A percentile compares a stretch with the other conserved stretches of the same genome.
Evolutionary conservation across 2,113 vertebrate genomes (phyloP).

Genomic region (Thunnus maccoyii): DNA sequence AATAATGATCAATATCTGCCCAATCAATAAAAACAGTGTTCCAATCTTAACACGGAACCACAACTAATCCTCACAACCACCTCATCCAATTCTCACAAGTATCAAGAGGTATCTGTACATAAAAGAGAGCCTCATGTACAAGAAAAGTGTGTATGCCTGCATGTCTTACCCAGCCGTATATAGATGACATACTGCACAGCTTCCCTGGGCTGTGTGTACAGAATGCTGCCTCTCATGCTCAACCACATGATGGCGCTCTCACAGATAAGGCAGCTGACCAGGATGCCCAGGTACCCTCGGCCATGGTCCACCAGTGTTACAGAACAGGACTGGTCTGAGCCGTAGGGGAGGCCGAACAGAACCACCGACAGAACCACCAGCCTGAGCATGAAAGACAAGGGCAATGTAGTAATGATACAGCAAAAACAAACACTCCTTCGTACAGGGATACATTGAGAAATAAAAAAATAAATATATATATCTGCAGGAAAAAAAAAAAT

Average conservation of each 20-base stretch:
- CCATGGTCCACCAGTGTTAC: conserved; percentile 98
- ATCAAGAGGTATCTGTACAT: neutral
- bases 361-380: conserved; percentile 98
- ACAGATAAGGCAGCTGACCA: conserved; percentile 98
- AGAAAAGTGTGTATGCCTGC: neutral
- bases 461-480: neutral
- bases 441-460: neutral
- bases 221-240: conserved; percentile 99
- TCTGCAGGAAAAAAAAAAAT: neutral
- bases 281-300: conserved; percentile 96
- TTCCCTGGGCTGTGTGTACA: conserved; percentile 97
- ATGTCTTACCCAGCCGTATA: conserved; percentile 94
- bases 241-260: conserved; percentile 99
- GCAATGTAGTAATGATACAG: neutral
- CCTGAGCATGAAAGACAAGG: conserved; percentile 79
- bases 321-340: conserved; percentile 93
- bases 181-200: conserved; percentile 99
- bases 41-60: conserved; percentile 5
- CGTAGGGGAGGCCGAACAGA: conserved; percentile 96
- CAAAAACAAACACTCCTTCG: neutral
- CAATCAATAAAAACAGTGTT: conserved; percentile 28
- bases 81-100: neutral
- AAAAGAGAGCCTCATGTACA: neutral
- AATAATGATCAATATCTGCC: conserved; percentile 23
- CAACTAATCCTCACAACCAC: conserved; percentile 21